A percentile compares a stretch with the other conserved stretches of the same genome.
Evolutionary conservation across 2,888 invertebrate genomes (phyloP).

Genomic region (Zhuqinia jingwanae): DNA sequence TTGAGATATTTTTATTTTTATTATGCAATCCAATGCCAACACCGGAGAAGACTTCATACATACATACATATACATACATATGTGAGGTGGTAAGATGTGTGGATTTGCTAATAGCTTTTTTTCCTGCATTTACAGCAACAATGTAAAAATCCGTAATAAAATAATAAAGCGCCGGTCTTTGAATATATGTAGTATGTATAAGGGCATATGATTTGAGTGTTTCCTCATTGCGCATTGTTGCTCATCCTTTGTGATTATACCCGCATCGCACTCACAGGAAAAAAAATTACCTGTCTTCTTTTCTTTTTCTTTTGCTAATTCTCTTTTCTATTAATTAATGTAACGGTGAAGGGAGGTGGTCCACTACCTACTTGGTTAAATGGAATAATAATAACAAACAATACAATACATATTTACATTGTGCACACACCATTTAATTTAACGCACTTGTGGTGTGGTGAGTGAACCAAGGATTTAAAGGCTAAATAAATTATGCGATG

Average conservation of each 20-base stretch:
- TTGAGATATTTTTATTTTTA: too few relatives aligned
- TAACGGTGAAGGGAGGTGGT: constrained; percentile 44
- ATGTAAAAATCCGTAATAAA: constrained; percentile 34
- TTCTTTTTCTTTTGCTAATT: background rate
- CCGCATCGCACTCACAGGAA: background rate
- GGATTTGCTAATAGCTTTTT: constrained; percentile 25
- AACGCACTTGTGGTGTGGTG: background rate
- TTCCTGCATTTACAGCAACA: constrained; percentile 26
- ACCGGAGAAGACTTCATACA: constrained; percentile 36
- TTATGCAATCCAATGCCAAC: background rate
- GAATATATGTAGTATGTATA: too few relatives aligned
- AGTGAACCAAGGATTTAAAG: constrained; percentile 26
- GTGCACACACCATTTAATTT: background rate
- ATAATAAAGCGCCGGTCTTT: background rate
- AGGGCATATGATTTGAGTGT: constrained; percentile 31
- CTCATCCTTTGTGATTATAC: constrained; percentile 11
- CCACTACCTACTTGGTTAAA: constrained; percentile 14
- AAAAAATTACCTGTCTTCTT: constrained; percentile 43
- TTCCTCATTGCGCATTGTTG: constrained; percentile 32
- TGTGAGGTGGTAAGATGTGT: background rate
- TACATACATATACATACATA: too few relatives aligned
- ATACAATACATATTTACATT: background rate
- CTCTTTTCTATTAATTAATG: constrained; percentile 35
- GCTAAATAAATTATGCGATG: too few relatives aligned
- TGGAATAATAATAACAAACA: constrained; percentile 13